phyloP scores from a whole-genome alignment of 2,113 vertebrate genomes.

The Callospermophilus lateralis region DNA sequence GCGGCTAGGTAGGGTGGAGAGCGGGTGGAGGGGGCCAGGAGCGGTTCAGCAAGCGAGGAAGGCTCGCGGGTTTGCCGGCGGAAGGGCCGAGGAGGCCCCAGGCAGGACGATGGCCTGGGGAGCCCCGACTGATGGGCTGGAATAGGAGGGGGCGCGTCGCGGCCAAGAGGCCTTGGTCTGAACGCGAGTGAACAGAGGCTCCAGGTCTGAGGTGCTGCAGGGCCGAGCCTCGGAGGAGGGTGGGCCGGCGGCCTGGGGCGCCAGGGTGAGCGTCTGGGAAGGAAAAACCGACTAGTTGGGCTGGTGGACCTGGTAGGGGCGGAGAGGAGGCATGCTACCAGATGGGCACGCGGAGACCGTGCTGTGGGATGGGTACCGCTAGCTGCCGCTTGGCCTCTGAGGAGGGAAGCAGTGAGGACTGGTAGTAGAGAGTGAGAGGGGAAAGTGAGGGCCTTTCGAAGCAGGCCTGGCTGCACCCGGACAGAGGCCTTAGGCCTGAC shows the following conservation, averaged over 20 bases:
- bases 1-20: not conserved
- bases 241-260: not conserved
- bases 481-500: slow-evolving; percentile 59
- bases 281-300: not conserved
- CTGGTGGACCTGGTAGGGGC: not conserved
- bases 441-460: not conserved
- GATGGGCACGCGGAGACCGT: slow-evolving; percentile 10
- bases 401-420: not conserved
- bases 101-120: not conserved
- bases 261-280: not conserved
- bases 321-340: slow-evolving; percentile 24
- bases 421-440: not conserved
- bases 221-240: not conserved
- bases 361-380: not conserved
- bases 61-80: not conserved
- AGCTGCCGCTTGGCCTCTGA: not conserved
- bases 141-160: slow-evolving; percentile 47
- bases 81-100: slow-evolving; percentile 65
- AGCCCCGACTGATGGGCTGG: not conserved
- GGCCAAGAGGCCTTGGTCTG: slow-evolving; percentile 20
- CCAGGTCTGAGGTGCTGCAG: not conserved
- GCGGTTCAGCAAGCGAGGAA: not conserved
- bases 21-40: not conserved
- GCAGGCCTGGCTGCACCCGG: not conserved
- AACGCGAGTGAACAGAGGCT: slow-evolving; percentile 27